A percentile compares a stretch with the other conserved stretches of the same genome.
Conservation (phyloP, 1,140 invertebrate genomes). For the Maconellicoccus hirsutus region DNA sequence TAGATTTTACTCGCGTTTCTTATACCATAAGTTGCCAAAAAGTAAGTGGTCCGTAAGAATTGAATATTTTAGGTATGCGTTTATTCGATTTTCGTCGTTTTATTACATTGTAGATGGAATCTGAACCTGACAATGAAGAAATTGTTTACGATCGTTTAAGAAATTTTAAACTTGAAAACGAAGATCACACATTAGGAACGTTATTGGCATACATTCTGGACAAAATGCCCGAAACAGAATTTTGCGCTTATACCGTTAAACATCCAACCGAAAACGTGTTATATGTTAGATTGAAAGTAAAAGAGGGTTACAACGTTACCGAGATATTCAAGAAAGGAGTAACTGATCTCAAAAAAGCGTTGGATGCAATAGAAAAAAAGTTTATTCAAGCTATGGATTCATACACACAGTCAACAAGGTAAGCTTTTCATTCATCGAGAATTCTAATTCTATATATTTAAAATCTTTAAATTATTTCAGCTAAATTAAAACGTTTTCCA, state of each 20-base stretch:
- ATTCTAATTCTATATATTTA: too few species aligned
- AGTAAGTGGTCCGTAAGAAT: too few species aligned
- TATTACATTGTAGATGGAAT: too few species aligned
- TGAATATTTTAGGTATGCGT: too few species aligned
- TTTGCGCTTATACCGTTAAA: slow-evolving; percentile 26
- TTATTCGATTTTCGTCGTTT: too few species aligned
- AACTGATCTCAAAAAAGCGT: slow-evolving; percentile 23
- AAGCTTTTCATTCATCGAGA: too few species aligned
- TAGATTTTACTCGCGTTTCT: too few species aligned
- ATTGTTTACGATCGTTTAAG: not conserved
- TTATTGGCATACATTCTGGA: slow-evolving; percentile 24
- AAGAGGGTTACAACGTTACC: slow-evolving; percentile 18
- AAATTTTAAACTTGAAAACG: slow-evolving; percentile 26
- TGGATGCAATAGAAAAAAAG: slow-evolving; percentile 24
- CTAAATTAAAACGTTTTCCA: slow-evolving; percentile 43
- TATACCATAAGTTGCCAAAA: too few species aligned
- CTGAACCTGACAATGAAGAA: too few species aligned
- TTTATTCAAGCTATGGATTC: slow-evolving; percentile 20
- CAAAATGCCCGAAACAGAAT: slow-evolving; percentile 25
- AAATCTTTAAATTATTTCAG: too few species aligned
- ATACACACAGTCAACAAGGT: not conserved
- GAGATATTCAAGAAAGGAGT: slow-evolving; percentile 26
- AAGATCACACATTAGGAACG: slow-evolving; percentile 26
- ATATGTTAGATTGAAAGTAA: slow-evolving; percentile 26
- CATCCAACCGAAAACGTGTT: slow-evolving; percentile 26